phyloP scores from a whole-genome alignment of 1,140 invertebrate species.

The Papilio xuthus region DNA sequence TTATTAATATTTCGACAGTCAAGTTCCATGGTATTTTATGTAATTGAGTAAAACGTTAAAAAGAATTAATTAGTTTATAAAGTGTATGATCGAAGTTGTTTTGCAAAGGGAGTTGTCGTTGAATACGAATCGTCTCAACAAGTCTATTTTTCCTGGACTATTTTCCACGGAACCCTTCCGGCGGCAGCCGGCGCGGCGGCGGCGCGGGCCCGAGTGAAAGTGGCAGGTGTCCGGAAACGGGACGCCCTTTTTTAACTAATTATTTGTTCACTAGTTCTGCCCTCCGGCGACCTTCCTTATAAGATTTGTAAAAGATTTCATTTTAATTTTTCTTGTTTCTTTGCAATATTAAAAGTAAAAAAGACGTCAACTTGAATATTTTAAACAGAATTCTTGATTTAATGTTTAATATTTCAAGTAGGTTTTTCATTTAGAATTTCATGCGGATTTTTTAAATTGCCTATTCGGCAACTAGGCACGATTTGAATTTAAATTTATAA shows the following conservation, averaged over 20 bases:
- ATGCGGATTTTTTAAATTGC: background rate
- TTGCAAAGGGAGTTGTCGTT: background rate
- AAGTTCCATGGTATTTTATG: background rate
- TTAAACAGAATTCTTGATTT: background rate
- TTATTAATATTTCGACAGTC: background rate
- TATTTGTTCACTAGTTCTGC: conserved; percentile 55
- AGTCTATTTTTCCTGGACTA: conserved; percentile 33
- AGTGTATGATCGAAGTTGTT: background rate
- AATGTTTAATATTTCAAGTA: background rate
- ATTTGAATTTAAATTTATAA: conserved; percentile 20
- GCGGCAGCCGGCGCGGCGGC: conserved; percentile 38
- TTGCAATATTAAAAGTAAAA: conserved; percentile 7
- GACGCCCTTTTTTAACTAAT: conserved; percentile 57
- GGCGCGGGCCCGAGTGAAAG: conserved; percentile 52
- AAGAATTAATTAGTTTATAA: background rate
- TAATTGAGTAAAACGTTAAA: background rate
- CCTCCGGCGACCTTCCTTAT: conserved; percentile 12
- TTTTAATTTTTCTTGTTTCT: conserved; percentile 10
- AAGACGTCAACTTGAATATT: conserved; percentile 6
- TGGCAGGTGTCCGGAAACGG: conserved; percentile 69
- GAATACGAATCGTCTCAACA: conserved; percentile 32
- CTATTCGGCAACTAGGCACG: background rate
- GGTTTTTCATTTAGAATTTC: background rate
- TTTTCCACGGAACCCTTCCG: conserved; percentile 50
- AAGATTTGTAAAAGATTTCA: conserved; percentile 23